These are phyloP conservation scores for Miltochrista miniata DNA, from an alignment of 2,888 invertebrate species.

Conservation along the genomic window DNA sequence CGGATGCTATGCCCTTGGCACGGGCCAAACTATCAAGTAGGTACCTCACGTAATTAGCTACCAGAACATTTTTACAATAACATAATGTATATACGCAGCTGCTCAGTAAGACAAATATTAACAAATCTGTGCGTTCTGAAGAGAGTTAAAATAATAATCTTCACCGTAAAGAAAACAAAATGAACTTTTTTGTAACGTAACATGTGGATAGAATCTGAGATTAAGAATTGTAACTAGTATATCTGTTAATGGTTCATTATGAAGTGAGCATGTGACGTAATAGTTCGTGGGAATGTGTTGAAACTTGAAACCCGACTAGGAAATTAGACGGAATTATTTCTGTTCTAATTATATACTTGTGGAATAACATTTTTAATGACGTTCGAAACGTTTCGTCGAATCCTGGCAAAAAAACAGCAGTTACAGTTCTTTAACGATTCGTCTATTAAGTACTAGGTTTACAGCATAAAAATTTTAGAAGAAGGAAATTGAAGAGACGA, in stretches of 20 bases:
- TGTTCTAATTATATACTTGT: no score
- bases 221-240: slow-evolving; percentile 45
- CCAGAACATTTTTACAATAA: neutral
- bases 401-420: no score
- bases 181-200: slow-evolving; percentile 23
- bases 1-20: no score
- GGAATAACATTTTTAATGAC: no score
- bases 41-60: no score
- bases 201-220: slow-evolving; percentile 60
- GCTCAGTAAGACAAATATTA: neutral
- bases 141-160: neutral
- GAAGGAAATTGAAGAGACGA: no score
- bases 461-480: no score
- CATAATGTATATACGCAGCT: neutral
- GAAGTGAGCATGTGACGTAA: slow-evolving; percentile 61
- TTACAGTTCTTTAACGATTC: no score
- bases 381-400: no score
- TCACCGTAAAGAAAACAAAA: neutral
- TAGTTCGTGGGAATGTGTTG: slow-evolving; percentile 63
- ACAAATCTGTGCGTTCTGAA: slow-evolving; percentile 1
- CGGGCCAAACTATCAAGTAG: no score
- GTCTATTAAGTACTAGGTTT: no score
- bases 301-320: slow-evolving; percentile 44
- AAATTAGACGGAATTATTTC: slow-evolving; percentile 40
- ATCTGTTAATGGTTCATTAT: slow-evolving; percentile 59